These are phyloP conservation scores for Narcine bancroftii DNA, from an alignment of 2,113 vertebrate species.

Conservation along the genomic window DNA sequence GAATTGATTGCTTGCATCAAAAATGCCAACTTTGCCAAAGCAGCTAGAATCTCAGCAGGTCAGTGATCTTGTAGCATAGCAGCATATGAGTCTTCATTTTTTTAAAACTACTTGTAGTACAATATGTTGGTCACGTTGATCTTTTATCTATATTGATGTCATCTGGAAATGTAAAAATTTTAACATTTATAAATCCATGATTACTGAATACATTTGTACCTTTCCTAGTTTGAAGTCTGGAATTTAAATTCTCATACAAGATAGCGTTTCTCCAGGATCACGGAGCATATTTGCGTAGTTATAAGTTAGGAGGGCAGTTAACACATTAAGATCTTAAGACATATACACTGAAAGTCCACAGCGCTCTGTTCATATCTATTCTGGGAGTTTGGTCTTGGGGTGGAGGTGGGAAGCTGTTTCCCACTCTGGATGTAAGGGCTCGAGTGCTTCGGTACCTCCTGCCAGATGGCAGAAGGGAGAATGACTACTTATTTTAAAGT, in stretches of 20 bases:
- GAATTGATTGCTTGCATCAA: slow-evolving; percentile 91
- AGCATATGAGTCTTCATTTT: neutral
- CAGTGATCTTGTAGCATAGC: slow-evolving; percentile 38
- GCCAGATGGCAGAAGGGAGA: too few relatives aligned
- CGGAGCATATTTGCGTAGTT: too few relatives aligned
- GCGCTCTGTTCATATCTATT: too few relatives aligned
- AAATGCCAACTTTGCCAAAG: slow-evolving; percentile 90
- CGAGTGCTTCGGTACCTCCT: too few relatives aligned
- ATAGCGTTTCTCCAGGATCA: too few relatives aligned
- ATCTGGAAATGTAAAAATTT: neutral
- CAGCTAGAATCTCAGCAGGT: slow-evolving; percentile 90
- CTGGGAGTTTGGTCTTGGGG: too few relatives aligned
- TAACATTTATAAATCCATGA: neutral
- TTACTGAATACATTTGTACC: neutral
- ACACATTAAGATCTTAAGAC: too few relatives aligned
- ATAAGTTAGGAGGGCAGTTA: too few relatives aligned
- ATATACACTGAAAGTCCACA: too few relatives aligned
- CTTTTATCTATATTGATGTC: neutral
- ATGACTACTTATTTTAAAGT: too few relatives aligned
- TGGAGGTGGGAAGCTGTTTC: too few relatives aligned
- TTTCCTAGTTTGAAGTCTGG: neutral
- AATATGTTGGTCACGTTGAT: neutral
- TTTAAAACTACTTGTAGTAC: neutral
- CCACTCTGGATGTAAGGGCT: too few relatives aligned
- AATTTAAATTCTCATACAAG: neutral